Base-by-base conservation (phyloP, 2,888 invertebrate species). In the Seira ritae region DNA sequence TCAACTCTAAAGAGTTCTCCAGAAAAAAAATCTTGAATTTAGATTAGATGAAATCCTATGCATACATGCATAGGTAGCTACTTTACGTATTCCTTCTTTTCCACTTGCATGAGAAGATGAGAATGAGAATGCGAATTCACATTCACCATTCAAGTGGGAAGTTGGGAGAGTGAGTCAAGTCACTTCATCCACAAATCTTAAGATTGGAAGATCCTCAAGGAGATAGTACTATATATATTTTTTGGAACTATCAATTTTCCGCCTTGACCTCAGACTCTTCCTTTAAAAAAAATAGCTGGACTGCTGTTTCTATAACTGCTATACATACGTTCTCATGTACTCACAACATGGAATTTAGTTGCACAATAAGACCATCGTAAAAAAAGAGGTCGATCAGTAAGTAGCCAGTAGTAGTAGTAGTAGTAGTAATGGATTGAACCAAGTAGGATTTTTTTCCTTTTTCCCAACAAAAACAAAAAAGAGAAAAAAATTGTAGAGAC, bases 251-350 rank as follows among this genome's bases (percentile, higher is more conserved):
- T 31, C 31, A 8, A 2, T 31, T 31, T 55, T 23, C 42, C 31
- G 37, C 42, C 69, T 69, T 69, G 69, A 10, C 69, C 69, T 69
- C 23, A 69, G 69, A 69, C 69, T 24, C 55, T 55, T 55, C 55
- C 3, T 55, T 31, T 8, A 31, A 4, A 31, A 31, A 31, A 31
- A 31, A 31, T 55, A 55, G 42, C 42, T 42, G 17, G 55, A 55
- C 12, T 42, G 12, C 42, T 42, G 42, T 42, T n/a, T n/a, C n/a
- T n/a, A n/a, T n/a, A n/a, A n/a, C n/a, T n/a, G 31, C 31, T 31
- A 31, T 31, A 31, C 8, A 31, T 31, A 8, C 8, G 8, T 8
- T 31, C 31, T 4, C 31, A 31, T 31, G 31, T 31, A 31, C 31
- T 31, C 31, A 31, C 31, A 31, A 31, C 31, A 31, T 31, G 31